Base-by-base conservation (phyloP, 2,113 vertebrate genomes). In the Spermophilus dauricus region DNA sequence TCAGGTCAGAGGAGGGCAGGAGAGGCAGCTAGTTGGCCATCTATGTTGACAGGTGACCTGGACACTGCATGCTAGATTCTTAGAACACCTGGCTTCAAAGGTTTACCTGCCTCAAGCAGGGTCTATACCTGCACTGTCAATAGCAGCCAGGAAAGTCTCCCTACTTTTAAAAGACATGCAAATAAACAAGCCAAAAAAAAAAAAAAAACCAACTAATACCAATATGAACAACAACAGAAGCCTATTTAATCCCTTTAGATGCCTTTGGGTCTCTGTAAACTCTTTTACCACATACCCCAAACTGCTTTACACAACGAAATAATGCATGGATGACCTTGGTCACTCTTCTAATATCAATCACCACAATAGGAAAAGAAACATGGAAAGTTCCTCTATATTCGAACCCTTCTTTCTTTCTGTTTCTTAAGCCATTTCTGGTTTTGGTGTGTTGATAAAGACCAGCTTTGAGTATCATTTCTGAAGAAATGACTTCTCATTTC, bases 371-470 rank as follows among this genome's bases (percentile, higher is more conserved):
- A 78, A 65, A 34, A 91, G 42, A 81, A 96, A 89, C 32, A 11
- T 3, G 17, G 76, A 61, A 28, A 17, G 1, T 56, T 89, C 58
- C 42, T 83, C 17, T 89, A 0, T 37, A 56, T 86, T 56, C 30
- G 32, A 93, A 26, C 20, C 20, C 56, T 73, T 77, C 22, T 78
- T 8, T 94, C 51, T 77, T 89, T 65, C 45, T 78, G 37, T n/a
- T 83, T 77, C 61, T 32, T 75, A 73, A 95, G 22, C 13, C n/a
- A n/a, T 83, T 82, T 86, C 56, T 92, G 20, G 48, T 89, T 92
- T 61, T 86, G 34, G 2, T 61, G 34, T 86, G 16, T 34, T 1
- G 0, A 7, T 45, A 70, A 96, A 78, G n/a, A 42, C 39, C 69
- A 81, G 18, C 34, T 84, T 69, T 77, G 65, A 84, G n/a, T n/a